Conservation (phyloP, 1,140 invertebrate species). For the Bathynomus jamesi region DNA sequence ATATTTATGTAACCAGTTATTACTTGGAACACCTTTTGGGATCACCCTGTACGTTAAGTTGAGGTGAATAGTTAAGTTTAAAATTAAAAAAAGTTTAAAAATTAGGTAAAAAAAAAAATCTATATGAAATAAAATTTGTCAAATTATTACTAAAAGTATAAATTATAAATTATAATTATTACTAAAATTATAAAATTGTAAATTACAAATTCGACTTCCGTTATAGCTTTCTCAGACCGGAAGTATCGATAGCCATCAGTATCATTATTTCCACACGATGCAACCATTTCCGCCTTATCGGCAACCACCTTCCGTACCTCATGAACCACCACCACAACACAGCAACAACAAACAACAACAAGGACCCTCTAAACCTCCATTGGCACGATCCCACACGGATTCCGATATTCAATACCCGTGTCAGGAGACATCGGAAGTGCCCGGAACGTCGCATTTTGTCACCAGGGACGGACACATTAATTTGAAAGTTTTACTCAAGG, state of each 20-base stretch:
- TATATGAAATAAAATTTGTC: no score
- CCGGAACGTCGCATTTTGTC: slow-evolving; percentile 84
- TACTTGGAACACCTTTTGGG: no score
- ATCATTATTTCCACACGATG: background rate
- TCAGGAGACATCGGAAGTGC: slow-evolving; percentile 66
- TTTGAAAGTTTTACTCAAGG: slow-evolving; percentile 79
- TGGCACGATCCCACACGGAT: slow-evolving; percentile 84
- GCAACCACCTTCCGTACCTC: background rate
- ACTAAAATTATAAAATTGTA: no score
- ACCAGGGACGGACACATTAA: slow-evolving; percentile 91
- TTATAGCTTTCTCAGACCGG: slow-evolving; percentile 46
- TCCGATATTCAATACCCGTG: slow-evolving; percentile 84
- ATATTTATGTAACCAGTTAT: no score
- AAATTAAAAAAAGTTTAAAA: no score
- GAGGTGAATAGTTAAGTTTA: no score
- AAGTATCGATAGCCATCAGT: slow-evolving; percentile 17
- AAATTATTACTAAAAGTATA: no score
- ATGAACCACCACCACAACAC: background rate
- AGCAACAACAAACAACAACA: no score
- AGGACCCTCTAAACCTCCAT: slow-evolving; percentile 42
- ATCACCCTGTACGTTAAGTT: no score
- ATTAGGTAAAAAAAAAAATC: no score
- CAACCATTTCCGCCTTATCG: background rate
- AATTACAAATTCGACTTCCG: background rate
- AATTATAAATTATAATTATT: no score